Base-by-base conservation (phyloP, 1,140 invertebrate genomes). In the Heliothis subflexa region DNA sequence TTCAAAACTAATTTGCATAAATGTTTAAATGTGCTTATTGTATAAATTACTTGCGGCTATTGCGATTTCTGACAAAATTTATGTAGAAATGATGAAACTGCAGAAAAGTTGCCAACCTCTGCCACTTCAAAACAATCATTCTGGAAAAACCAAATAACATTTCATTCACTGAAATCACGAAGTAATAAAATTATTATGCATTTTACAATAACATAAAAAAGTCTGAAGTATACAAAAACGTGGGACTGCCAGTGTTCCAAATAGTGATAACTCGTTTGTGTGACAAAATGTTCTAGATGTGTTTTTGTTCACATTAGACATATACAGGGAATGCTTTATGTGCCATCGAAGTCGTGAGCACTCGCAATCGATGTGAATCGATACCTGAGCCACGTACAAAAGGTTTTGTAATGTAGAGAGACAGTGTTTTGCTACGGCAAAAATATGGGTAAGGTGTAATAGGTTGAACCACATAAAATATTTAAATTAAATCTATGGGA, bases 151-250 rank as follows among this genome's bases (percentile, higher is more conserved):
- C 33, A 7, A 40, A 40, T 40, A 40, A 40, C 33, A 40, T 7
- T 33, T 25, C 3, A 40, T 7, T 55, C 9, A 21, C 7, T 55
- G 12, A 40, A 25, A 25, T 25, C 14, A 62, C 21, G 47, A 11
- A n/a, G 61, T 66, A 68, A 77, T 50, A 28, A 68, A 57, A 25
- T 52, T 45, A 21, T 71, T 70, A 70, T 70, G 74, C 54, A 59
- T 59, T 73, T 73, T 40, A 59, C 71, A 59, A 49, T 76, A 40
- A 64, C 28, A 47, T 66, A 50, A 64, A 25, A 66, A 70, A 59
- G 54, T 71, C 66, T 57, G 47, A 50, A 66, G 11, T 57, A 16
- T 21, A 33, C 25, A 70, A 70, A 78, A 49, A 45, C 73, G 47
- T 75, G 73, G 47, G 54, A 28, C 59, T 59, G 18, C 13, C 18